Conservation (phyloP, 2,797 vertebrate genomes). For the Platyrinchus mystaceus region DNA sequence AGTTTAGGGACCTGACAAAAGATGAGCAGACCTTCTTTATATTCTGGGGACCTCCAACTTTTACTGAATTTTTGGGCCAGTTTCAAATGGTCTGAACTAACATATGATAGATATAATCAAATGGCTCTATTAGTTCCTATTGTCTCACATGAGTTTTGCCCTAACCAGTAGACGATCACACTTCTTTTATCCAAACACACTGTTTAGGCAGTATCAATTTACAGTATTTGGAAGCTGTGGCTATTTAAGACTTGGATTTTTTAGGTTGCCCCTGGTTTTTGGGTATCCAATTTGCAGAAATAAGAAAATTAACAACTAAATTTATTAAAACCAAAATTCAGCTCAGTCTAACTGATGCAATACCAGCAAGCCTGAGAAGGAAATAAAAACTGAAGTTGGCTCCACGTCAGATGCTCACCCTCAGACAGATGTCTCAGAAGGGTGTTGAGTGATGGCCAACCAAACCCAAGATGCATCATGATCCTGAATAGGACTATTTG, state of each 20-base stretch:
- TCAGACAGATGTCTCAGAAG: not conserved
- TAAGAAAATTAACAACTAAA: not conserved
- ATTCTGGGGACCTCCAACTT: not conserved
- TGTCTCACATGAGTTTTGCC: not conserved
- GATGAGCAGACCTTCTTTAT: not conserved
- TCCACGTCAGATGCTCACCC: not conserved
- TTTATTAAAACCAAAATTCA: not conserved
- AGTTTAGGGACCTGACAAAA: not conserved
- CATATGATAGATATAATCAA: not conserved
- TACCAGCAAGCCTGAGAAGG: not conserved
- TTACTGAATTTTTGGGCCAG: not conserved
- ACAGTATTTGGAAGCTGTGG: not conserved
- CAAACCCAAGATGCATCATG: not conserved
- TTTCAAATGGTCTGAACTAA: not conserved
- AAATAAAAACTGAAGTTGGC: not conserved
- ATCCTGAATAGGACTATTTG: not conserved
- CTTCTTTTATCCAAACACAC: not conserved
- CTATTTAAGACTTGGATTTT: not conserved
- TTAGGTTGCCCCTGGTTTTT: not conserved
- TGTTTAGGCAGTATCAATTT: not conserved
- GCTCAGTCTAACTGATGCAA: not conserved
- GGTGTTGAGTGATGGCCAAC: not conserved
- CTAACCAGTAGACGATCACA: not conserved
- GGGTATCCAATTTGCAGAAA: not conserved
- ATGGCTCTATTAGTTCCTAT: not conserved